Conservation (phyloP, 30 jellyfish, hydroid and myxozoan species). For the Phacellophora camtschatica region DNA sequence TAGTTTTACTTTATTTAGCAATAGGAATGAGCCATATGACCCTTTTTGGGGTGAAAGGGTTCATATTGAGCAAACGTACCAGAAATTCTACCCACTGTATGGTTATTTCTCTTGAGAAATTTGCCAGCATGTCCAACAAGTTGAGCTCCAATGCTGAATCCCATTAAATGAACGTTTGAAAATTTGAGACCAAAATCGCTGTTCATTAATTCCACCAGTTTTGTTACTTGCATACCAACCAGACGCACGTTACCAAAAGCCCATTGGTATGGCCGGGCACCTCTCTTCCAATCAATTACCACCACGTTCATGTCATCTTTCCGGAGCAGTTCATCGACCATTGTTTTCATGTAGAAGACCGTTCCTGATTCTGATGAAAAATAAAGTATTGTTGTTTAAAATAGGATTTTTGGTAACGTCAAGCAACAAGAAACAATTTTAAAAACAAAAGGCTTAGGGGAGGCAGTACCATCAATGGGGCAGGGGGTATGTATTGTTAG, state of each 20-base stretch:
- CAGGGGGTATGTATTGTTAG: too few relatives aligned
- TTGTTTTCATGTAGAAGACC: constrained; percentile 26
- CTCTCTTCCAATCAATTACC: constrained; percentile 76
- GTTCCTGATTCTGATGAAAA: too few relatives aligned
- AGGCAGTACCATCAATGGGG: too few relatives aligned
- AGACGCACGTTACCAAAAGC: constrained; percentile 82
- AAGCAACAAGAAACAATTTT: too few relatives aligned
- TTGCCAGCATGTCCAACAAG: constrained; percentile 88
- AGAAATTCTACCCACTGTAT: constrained; percentile 61
- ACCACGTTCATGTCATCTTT: constrained; percentile 80
- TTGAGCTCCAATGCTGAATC: constrained; percentile 89
- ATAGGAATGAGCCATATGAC: too few relatives aligned
- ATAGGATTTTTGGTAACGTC: too few relatives aligned
- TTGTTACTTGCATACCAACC: constrained; percentile 72
- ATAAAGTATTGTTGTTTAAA: too few relatives aligned
- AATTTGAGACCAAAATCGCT: constrained; percentile 70
- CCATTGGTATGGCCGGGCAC: constrained; percentile 85
- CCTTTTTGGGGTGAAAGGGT: too few relatives aligned
- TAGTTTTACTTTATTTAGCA: too few relatives aligned
- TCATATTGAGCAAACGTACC: constrained; percentile 32
- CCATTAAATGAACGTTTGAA: constrained; percentile 57
- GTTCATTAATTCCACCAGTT: constrained; percentile 55
- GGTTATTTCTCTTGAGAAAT: constrained; percentile 55
- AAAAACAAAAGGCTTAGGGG: too few relatives aligned
- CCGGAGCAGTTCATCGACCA: constrained; percentile 62